Evolutionary conservation across 92 coral and sea anemone genomes (phyloP).

Genomic region (Heteractis magnifica): DNA sequence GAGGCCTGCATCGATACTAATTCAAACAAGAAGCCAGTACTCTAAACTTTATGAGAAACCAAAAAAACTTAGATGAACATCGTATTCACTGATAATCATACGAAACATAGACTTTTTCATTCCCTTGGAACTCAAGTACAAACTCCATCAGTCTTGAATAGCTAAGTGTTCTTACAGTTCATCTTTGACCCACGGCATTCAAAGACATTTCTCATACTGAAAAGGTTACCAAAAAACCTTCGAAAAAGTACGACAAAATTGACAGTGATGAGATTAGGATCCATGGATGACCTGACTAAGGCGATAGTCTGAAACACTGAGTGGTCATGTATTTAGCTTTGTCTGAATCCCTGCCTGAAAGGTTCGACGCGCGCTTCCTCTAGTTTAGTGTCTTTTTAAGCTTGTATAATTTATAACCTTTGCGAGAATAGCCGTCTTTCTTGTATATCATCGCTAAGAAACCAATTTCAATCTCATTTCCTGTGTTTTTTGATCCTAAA

Average conservation of each 20-base stretch:
- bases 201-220: background rate
- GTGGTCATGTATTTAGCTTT: background rate
- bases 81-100: background rate
- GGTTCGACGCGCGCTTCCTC: too few relatives aligned
- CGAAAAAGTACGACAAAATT: background rate
- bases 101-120: background rate
- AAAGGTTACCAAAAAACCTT: background rate
- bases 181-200: background rate
- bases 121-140: background rate
- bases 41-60: background rate
- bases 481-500: too few relatives aligned
- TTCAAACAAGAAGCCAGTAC: background rate
- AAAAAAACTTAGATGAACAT: background rate
- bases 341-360: background rate
- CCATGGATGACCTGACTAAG: background rate
- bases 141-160: background rate
- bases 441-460: too few relatives aligned
- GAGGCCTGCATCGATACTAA: background rate
- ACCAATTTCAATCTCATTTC: too few relatives aligned
- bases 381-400: too few relatives aligned
- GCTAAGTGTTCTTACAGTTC: background rate
- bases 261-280: slow-evolving; percentile 2
- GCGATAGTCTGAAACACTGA: background rate
- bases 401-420: too few relatives aligned
- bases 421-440: too few relatives aligned